Base-by-base conservation (phyloP, 92 coral and sea anemone species). In the Palythoa grandis region DNA sequence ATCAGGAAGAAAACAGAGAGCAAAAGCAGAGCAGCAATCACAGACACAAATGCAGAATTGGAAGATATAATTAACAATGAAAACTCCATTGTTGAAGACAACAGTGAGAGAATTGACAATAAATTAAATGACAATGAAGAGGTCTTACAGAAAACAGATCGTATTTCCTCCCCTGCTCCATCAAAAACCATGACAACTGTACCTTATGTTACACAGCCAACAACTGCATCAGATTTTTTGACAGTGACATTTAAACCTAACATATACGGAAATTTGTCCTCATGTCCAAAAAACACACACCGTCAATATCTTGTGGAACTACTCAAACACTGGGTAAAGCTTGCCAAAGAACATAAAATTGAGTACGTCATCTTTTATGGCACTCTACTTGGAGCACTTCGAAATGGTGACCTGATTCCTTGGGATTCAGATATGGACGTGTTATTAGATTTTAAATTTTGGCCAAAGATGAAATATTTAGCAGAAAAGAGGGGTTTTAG, bases 371-470 rank as follows among this genome's bases (percentile, higher is more conserved):
- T 96, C 76, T 93, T 88, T 37, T 87, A 76, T 53, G 98, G 98
- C 5, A 78, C 94, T 20, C 87, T 94, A 12, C 86, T 96, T 13
- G 98, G 96, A 47, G 94, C 93, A 37, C 77, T 91, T 77, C 89
- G 98, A 9, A 86, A 90, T 39, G 90, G 88, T 1, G 98, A 96
- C 48, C 74, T 94, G 3, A 96, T 96, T 66, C 98, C 98, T 1
- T 94, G 92, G 88, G 98, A 94, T 77, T 85, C 92, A 1, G 98
- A 96, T 73, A 84, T 94, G 40, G 98, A 96, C 82, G 24, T 96
- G 5, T 69, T 94, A 23, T 66, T 96, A 43, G 89, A 92, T 24
- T 86, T 89, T 0, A 91, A 86, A 29, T 91, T 76, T 60, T 91
- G 87, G 84, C 88, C 91, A 12, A 63, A 63, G 56, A 65, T 95